Evolutionary conservation across 2,797 vertebrate genomes (phyloP).

Genomic region (Rousettus madagascariensis): DNA sequence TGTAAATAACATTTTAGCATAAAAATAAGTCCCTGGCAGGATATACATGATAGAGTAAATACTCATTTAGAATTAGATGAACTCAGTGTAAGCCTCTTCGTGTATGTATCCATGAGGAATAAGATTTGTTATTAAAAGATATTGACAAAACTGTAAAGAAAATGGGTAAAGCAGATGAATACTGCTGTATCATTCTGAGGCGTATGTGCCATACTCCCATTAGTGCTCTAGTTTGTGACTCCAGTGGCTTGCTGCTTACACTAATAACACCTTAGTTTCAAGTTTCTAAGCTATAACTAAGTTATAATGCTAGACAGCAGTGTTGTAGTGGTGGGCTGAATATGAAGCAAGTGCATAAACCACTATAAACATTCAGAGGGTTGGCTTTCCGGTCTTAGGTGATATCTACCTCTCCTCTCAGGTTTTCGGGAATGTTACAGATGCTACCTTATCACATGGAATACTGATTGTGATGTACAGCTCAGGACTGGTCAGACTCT

Average conservation of each 20-base stretch:
- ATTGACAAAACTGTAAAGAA: slow-evolving; percentile 25
- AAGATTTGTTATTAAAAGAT: slow-evolving; percentile 43
- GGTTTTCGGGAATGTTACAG: slow-evolving; percentile 94
- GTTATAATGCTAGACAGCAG: background rate
- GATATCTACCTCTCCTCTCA: slow-evolving; percentile 79
- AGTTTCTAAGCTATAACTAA: slow-evolving; percentile 36
- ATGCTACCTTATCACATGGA: slow-evolving; percentile 93
- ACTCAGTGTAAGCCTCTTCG: background rate
- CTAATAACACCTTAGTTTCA: slow-evolving; percentile 55
- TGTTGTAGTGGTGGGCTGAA: background rate
- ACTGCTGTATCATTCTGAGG: slow-evolving; percentile 50
- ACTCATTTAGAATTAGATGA: slow-evolving; percentile 60
- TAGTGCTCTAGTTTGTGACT: slow-evolving; percentile 10
- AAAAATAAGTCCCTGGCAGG: background rate
- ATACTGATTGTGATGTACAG: slow-evolving; percentile 94
- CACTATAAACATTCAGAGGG: slow-evolving; percentile 37
- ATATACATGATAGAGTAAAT: slow-evolving; percentile 26
- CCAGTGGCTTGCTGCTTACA: slow-evolving; percentile 4
- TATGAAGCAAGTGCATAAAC: slow-evolving; percentile 28
- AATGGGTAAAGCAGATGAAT: slow-evolving; percentile 47
- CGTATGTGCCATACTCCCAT: slow-evolving; percentile 10
- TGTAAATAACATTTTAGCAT: slow-evolving; percentile 50
- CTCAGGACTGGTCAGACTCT: slow-evolving; percentile 93
- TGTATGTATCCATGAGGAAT: background rate
- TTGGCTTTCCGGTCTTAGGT: slow-evolving; percentile 64